Evolutionary conservation across 2,888 invertebrate species (phyloP), one percentile per base, ranked within the genome.

Genomic region (Drosophila nr. fundita): DNA sequence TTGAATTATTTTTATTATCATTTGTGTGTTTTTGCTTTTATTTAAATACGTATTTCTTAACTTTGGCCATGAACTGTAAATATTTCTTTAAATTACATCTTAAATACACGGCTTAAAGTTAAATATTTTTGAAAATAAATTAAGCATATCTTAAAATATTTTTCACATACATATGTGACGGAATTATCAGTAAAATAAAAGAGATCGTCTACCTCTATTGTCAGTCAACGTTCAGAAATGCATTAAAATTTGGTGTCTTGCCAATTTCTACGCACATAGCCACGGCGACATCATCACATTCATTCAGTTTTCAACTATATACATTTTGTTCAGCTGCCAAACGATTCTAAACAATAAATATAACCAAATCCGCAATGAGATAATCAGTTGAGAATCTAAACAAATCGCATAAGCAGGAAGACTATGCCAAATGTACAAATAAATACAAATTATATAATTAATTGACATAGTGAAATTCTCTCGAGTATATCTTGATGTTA

Each of bases 301-400:
- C 78, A 78, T 78, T 78, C 80, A 78, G 65, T 48, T 76, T 80
- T 76, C 29, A 59, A 42, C 52, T 36, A 55, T 52, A 64, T 42
- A 65, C 21, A 62, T 58, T 45, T 36, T 59, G 6, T 53, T 10
- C 10, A 8, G 58, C 38, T 48, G 75, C 59, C 62, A 66, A 27
- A 24, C 38, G 40, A 63, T 36, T 21, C 34, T 34, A 45, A 76
- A 59, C 73, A 73, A 73, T 62, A 62, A 61, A 60, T 8, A 67
- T 34, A 32, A 24, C 27, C 11, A 53, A 40, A 32, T 32, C 30
- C 30, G n/a, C 30, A 50, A 34, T 29, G 13, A 45, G 40, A 61
- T 48, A 68, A 63, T 32, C 18, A 55, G 18, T 45, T 27, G 1
- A n/a, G 54, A 38, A 24, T 10, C 34, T 55, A 54, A 45, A 21